phyloP scores from a whole-genome alignment of 2,888 invertebrate genomes.

The Endotricha flammealis region DNA sequence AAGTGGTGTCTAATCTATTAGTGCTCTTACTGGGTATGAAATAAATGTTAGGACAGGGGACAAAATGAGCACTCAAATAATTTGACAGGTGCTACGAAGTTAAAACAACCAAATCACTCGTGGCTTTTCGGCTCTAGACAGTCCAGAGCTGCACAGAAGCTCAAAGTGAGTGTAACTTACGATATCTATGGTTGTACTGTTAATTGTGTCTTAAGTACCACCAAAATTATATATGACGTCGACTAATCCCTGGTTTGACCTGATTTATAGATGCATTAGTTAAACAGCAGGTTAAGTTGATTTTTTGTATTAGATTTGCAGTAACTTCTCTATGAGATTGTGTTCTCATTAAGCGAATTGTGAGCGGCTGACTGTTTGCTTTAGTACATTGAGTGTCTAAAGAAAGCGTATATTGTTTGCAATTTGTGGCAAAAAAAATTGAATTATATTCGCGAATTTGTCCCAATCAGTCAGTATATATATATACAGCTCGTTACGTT shows the following conservation, averaged over 20 bases:
- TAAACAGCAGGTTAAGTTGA: too few relatives aligned
- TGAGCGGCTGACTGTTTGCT: too few relatives aligned
- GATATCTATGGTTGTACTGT: slow-evolving; percentile 73
- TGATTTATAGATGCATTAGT: too few relatives aligned
- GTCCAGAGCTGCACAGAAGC: slow-evolving; percentile 55
- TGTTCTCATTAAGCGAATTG: too few relatives aligned
- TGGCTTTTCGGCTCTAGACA: slow-evolving; percentile 25
- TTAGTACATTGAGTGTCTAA: too few relatives aligned
- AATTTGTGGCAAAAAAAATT: too few relatives aligned
- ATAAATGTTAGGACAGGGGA: slow-evolving; percentile 28
- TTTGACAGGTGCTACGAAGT: slow-evolving; percentile 34
- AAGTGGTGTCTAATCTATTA: slow-evolving; percentile 36
- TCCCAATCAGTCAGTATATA: too few relatives aligned
- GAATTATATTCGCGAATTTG: too few relatives aligned
- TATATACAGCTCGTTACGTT: too few relatives aligned
- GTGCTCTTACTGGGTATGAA: slow-evolving; percentile 48
- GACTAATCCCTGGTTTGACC: slow-evolving; percentile 50
- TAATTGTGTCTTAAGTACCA: slow-evolving; percentile 40
- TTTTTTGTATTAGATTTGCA: too few relatives aligned
- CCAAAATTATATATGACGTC: slow-evolving; percentile 39
- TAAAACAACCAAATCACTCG: slow-evolving; percentile 33
- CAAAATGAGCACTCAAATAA: slow-evolving; percentile 44
- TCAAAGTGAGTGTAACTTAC: slow-evolving; percentile 62
- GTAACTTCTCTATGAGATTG: too few relatives aligned
- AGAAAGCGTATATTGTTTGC: too few relatives aligned